phyloP scores from a whole-genome alignment of 35 echinoderm and acorn worm genomes.

The Acanthaster planci region DNA sequence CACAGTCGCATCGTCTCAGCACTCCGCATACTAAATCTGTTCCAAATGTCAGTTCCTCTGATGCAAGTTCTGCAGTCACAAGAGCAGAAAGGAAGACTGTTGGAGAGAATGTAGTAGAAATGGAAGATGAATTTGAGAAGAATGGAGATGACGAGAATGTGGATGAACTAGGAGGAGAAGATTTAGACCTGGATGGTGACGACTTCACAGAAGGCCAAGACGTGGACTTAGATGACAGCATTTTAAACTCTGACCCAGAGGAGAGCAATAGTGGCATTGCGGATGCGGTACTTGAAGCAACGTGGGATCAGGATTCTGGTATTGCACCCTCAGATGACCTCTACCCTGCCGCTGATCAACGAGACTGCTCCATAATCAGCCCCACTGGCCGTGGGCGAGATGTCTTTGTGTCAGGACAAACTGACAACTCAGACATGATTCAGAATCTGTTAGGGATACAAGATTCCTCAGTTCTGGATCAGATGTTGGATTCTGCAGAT shows the following conservation, averaged over 20 bases:
- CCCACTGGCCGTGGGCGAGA: constrained; percentile 21
- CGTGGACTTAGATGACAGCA: constrained; percentile 22
- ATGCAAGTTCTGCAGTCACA: background rate
- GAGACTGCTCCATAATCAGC: background rate
- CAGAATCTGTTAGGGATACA: constrained; percentile 90
- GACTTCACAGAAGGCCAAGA: constrained; percentile 21
- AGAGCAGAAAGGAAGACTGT: background rate
- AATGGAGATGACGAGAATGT: background rate
- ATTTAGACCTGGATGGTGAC: background rate
- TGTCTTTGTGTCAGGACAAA: constrained; percentile 41
- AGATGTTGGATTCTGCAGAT: constrained; percentile 91
- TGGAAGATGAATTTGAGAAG: background rate
- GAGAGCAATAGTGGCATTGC: constrained; percentile 17
- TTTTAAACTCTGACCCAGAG: constrained; percentile 39
- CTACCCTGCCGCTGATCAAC: background rate
- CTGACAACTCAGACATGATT: constrained; percentile 82
- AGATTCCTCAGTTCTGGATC: constrained; percentile 89
- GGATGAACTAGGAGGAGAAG: constrained; percentile 26
- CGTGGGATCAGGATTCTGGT: constrained; percentile 4
- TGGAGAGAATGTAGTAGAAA: background rate
- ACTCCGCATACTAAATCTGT: background rate
- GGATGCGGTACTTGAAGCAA: background rate
- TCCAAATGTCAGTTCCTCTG: constrained; percentile 37
- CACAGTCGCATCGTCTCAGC: background rate
- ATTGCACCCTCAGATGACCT: background rate